A percentile compares a stretch with the other conserved stretches of the same genome.
These are phyloP conservation scores for Heterocephalus glaber DNA, from an alignment of 2,113 vertebrate species.

Conservation along the genomic window DNA sequence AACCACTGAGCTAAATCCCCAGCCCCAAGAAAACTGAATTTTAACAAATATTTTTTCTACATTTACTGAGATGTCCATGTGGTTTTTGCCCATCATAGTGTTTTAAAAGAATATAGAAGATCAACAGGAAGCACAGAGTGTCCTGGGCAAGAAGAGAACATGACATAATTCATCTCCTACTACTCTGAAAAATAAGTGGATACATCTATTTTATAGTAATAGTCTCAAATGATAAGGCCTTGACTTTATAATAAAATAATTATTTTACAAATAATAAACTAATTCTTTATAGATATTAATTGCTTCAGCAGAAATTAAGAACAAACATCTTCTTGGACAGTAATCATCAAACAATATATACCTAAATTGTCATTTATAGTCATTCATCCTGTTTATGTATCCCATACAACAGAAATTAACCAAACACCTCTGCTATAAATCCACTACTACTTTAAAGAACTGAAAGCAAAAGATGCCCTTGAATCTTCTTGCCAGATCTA, in stretches of 20 bases:
- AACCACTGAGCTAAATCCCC: too few species aligned
- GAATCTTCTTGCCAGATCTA: not conserved
- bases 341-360: not conserved
- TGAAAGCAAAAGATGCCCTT: slow-evolving; percentile 10
- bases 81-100: not conserved
- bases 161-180: slow-evolving; percentile 15
- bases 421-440: not conserved
- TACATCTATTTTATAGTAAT: slow-evolving; percentile 27
- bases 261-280: slow-evolving; percentile 48
- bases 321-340: not conserved
- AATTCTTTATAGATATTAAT: slow-evolving; percentile 14
- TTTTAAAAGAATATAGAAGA: slow-evolving; percentile 21
- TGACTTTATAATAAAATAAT: slow-evolving; percentile 33
- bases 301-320: slow-evolving; percentile 19
- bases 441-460: not conserved
- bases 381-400: slow-evolving; percentile 28
- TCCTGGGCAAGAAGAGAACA: not conserved
- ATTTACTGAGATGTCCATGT: not conserved
- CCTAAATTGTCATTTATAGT: not conserved
- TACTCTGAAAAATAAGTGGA: slow-evolving; percentile 6
- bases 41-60: not conserved
- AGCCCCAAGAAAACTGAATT: not conserved
- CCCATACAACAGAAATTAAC: not conserved
- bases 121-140: not conserved
- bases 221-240: not conserved